These are phyloP conservation scores for Epistrophe eligans DNA, from an alignment of 2,888 invertebrate species.

Conservation along the genomic window DNA sequence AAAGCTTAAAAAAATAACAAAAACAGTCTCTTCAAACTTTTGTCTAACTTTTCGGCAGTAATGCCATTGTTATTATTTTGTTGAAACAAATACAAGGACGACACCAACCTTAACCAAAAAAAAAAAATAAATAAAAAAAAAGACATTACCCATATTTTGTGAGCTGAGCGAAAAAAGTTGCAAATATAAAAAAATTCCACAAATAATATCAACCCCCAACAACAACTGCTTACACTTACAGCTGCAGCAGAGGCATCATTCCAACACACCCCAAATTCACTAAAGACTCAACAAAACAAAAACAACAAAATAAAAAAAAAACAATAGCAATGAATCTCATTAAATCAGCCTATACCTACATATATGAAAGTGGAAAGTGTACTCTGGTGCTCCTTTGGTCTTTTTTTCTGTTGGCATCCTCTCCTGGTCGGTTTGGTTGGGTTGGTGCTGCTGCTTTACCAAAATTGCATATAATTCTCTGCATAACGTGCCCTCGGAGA, in stretches of 20 bases:
- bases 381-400: conserved; percentile 17
- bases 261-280: conserved; percentile 16
- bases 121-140: background rate
- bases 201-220: conserved; percentile 46
- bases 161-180: conserved; percentile 28
- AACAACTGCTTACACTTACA: conserved; percentile 58
- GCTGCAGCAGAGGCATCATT: conserved; percentile 6
- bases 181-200: conserved; percentile 18
- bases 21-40: conserved; percentile 34
- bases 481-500: conserved; percentile 69
- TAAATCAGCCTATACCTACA: conserved; percentile 72
- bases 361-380: conserved; percentile 36
- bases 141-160: conserved; percentile 70
- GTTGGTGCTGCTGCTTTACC: conserved; percentile 11
- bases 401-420: conserved; percentile 7
- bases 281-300: background rate
- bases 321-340: conserved; percentile 71
- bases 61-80: conserved; percentile 57
- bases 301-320: conserved; percentile 17
- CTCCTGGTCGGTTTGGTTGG: background rate
- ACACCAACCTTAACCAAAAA: background rate
- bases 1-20: conserved; percentile 17
- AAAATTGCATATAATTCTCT: conserved; percentile 73
- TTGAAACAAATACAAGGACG: conserved; percentile 36
- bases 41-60: conserved; percentile 72